phyloP scores from a whole-genome alignment of 2,113 vertebrate species.

The Myotis davidii region DNA sequence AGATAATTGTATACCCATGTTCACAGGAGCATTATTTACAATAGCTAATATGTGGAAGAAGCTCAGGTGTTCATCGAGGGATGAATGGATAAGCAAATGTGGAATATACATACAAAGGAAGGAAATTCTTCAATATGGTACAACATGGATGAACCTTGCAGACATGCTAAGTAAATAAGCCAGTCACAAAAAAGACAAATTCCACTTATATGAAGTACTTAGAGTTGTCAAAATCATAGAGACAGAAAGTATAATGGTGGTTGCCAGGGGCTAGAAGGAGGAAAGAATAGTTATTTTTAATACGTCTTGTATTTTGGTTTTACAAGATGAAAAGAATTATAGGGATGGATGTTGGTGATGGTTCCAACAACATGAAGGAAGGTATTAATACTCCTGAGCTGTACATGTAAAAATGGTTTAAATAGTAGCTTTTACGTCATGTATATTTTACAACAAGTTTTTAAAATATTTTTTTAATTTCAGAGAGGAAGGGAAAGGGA shows the following conservation, averaged over 20 bases:
- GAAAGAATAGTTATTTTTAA: not conserved
- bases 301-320: not conserved
- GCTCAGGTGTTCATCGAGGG: not conserved
- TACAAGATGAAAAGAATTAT: not conserved
- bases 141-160: not conserved
- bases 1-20: not conserved
- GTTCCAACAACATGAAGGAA: not conserved
- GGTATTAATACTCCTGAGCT: not conserved
- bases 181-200: not conserved
- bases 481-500: too few relatives aligned
- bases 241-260: not conserved
- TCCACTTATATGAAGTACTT: not conserved
- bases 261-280: not conserved
- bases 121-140: not conserved
- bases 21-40: not conserved
- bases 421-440: not conserved
- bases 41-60: not conserved
- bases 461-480: too few relatives aligned
- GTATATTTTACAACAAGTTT: not conserved
- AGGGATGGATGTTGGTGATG: not conserved
- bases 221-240: not conserved
- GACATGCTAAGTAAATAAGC: not conserved
- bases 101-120: not conserved
- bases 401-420: not conserved
- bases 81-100: not conserved